These are phyloP conservation scores for Drosophila austrosaltans DNA, from an alignment of 2,888 invertebrate species.

Conservation along the genomic window DNA sequence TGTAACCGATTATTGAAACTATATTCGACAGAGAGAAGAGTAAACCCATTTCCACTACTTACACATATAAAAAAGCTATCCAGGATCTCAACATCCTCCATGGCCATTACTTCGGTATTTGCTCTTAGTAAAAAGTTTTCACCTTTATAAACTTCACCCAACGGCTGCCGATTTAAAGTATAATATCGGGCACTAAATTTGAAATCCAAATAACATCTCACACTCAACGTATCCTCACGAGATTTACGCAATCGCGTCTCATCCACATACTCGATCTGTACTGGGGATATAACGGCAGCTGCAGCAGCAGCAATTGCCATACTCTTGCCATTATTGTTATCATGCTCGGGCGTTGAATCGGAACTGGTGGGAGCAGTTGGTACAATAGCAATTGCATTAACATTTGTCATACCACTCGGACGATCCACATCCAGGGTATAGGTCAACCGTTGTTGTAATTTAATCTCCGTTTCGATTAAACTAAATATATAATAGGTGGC, in stretches of 20 bases:
- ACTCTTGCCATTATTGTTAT: conserved; percentile 59
- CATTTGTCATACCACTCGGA: conserved; percentile 15
- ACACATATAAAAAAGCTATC: conserved; percentile 84
- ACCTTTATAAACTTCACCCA: conserved; percentile 80
- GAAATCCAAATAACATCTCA: conserved; percentile 81
- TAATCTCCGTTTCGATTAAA: conserved; percentile 81
- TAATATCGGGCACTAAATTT: conserved; percentile 82
- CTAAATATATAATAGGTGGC: conserved; percentile 82
- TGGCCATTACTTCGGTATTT: conserved; percentile 80
- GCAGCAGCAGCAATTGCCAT: conserved; percentile 36
- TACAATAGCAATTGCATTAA: conserved; percentile 23
- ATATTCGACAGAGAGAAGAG: neutral
- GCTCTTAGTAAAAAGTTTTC: conserved; percentile 83
- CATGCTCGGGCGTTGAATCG: conserved; percentile 79
- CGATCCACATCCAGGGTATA: conserved; percentile 81
- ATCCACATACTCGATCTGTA: conserved; percentile 82
- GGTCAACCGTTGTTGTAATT: conserved; percentile 81
- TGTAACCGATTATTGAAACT: neutral
- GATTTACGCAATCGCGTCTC: conserved; percentile 81
- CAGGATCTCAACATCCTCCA: conserved; percentile 81
- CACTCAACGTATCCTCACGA: conserved; percentile 78
- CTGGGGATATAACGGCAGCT: conserved; percentile 71
- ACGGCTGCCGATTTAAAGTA: conserved; percentile 80
- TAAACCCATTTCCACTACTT: conserved; percentile 56
- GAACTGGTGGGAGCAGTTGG: conserved; percentile 64